Conservation (phyloP, 2,797 vertebrate species). For the Heliangelus exortis region DNA sequence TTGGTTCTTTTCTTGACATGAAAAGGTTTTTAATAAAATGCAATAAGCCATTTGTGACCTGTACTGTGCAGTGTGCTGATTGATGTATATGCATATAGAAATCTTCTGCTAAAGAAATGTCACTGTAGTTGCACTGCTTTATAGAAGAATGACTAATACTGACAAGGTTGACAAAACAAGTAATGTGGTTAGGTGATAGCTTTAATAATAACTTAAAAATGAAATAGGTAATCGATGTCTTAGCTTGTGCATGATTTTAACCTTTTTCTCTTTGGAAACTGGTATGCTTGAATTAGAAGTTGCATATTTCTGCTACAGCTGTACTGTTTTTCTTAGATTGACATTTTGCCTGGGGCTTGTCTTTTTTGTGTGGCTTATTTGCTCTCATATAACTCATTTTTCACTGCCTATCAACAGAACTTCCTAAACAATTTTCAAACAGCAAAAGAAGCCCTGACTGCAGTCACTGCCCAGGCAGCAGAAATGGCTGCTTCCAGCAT, state of each 20-base stretch:
- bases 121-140: neutral
- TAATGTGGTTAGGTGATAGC: neutral
- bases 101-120: neutral
- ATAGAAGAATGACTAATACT: neutral
- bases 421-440: conserved; percentile 85
- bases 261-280: neutral
- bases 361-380: neutral
- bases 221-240: neutral
- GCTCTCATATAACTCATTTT: neutral
- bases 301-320: neutral
- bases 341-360: neutral
- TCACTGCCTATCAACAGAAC: conserved; percentile 69
- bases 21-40: neutral
- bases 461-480: conserved; percentile 82
- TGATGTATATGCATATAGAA: neutral
- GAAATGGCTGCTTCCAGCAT: conserved; percentile 82
- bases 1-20: neutral
- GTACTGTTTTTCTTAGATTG: neutral
- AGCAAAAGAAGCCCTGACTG: conserved; percentile 78
- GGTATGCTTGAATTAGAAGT: neutral
- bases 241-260: neutral
- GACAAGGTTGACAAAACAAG: neutral
- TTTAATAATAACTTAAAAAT: neutral
- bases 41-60: neutral
- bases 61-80: neutral